Conservation (phyloP, 2,113 vertebrate genomes). For the Toxotes jaculatrix region DNA sequence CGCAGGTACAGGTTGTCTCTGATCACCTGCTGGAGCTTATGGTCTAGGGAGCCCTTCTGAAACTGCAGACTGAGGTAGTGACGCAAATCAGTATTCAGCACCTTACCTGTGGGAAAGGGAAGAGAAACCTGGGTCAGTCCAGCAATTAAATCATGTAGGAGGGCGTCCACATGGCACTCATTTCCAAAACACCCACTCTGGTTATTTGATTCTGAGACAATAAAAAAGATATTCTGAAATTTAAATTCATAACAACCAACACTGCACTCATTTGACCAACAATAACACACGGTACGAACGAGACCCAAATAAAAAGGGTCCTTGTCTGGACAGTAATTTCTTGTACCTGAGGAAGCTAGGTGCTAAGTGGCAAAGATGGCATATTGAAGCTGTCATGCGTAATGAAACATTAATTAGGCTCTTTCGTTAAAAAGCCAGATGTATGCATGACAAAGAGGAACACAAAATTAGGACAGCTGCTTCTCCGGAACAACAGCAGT, state of each 20-base stretch:
- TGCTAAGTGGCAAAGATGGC: not conserved
- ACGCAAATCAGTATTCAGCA: conserved; percentile 96
- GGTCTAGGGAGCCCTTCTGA: conserved; percentile 98
- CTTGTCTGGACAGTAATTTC: not conserved
- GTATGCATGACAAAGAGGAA: conserved; percentile 21
- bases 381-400: conserved; percentile 16
- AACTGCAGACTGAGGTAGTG: conserved; percentile 99
- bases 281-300: not conserved
- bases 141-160: conserved; percentile 10
- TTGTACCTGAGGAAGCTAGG: not conserved
- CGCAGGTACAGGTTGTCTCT: conserved; percentile 98
- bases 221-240: conserved; percentile 15
- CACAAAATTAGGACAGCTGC: conserved; percentile 8
- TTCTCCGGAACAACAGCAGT: conserved; percentile 21
- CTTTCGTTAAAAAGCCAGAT: conserved; percentile 27
- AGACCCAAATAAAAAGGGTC: too few species aligned
- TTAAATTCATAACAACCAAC: not conserved
- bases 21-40: conserved; percentile 99
- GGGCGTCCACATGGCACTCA: not conserved
- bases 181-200: conserved; percentile 2
- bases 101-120: conserved; percentile 88
- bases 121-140: conserved; percentile 47
- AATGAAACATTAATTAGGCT: conserved; percentile 46
- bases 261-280: not conserved
- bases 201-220: not conserved